Evolutionary conservation across 2,113 vertebrate species (phyloP), one percentile per base, ranked within the genome.

Genomic region (Anarrhichthys ocellatus): DNA sequence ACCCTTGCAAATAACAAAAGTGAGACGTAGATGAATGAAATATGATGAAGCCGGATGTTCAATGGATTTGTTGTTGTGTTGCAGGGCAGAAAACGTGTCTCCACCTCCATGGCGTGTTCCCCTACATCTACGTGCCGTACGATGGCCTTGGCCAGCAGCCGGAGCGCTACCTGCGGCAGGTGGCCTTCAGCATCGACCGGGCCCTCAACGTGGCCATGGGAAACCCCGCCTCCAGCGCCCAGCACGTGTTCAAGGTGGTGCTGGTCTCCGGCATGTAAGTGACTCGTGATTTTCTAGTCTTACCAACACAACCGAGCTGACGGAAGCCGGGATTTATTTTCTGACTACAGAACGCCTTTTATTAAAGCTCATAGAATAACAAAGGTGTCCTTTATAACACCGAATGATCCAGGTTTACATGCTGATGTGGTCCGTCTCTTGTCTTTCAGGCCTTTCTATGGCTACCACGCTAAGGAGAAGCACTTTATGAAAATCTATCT

Each of bases 401-500:
- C 29, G 27, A 27, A 44, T 44, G 40, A 34, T 40, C 4, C 5
- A 18, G 22, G 11, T 64, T 71, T 20, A 24, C 29, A n/a, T 56
- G 20, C 10, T 77, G 58, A 64, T 22, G 8, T 34, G 34, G 0
- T 13, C 14, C 13, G 17, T 42, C 1, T 71, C 40, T 68, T 54
- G 88, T 94, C 42, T 94, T 93, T 5, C 92, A 99, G 98, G 95
- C 98, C 98, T 85, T 99, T 99, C 92, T 99, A 99, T 89, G 98
- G 98, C 87, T 99, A 95, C 93, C 96, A 99, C 87, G 96, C 96
- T 86, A 98, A 97, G 84, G 98, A 99, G 94, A 98, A 95, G 92
- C 95, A 95, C 76, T 99, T 99, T 74, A 98, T 99, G 98, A 99
- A 99, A 96, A 98, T 99, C 86, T 99, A 98, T 92, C 96, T 99